Conservation (phyloP, 2,888 invertebrate species). For the Tanypteryx hageni region DNA sequence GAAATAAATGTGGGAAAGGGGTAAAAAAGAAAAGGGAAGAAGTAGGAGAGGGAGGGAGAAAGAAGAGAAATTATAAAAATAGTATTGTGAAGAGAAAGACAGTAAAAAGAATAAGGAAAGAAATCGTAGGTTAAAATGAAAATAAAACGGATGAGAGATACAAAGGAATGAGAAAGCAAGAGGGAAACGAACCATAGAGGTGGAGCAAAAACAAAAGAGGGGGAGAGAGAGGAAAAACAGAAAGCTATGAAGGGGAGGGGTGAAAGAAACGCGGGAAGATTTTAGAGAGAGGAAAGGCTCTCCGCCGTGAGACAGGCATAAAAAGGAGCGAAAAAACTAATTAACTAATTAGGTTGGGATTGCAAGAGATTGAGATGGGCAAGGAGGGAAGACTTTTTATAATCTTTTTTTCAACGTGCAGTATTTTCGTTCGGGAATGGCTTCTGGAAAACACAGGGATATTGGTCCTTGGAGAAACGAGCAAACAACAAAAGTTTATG, state of each 20-base stretch:
- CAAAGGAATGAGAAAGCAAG: no score
- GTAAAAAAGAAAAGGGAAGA: no score
- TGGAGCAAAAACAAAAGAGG: neutral
- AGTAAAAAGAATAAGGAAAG: no score
- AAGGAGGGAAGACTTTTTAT: neutral
- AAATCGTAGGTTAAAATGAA: no score
- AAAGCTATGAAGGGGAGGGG: neutral
- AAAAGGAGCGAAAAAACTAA: slow-evolving; percentile 31
- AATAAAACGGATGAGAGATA: no score
- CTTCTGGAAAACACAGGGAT: neutral
- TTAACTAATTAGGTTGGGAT: slow-evolving; percentile 45
- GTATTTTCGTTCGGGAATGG: neutral
- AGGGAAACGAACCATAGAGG: no score
- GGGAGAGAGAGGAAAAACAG: neutral
- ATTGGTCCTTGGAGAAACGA: neutral
- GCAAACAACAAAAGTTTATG: neutral
- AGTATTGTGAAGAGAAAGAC: no score
- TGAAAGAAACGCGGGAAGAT: neutral
- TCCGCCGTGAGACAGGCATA: neutral
- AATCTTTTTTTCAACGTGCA: no score
- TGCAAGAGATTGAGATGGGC: neutral
- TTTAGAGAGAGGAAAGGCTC: neutral
- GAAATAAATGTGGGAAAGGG: no score
- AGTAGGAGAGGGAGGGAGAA: no score
- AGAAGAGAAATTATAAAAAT: no score